Evolutionary conservation across 2,797 vertebrate genomes (phyloP).

Genomic region (Coranthus polyacanthus): DNA sequence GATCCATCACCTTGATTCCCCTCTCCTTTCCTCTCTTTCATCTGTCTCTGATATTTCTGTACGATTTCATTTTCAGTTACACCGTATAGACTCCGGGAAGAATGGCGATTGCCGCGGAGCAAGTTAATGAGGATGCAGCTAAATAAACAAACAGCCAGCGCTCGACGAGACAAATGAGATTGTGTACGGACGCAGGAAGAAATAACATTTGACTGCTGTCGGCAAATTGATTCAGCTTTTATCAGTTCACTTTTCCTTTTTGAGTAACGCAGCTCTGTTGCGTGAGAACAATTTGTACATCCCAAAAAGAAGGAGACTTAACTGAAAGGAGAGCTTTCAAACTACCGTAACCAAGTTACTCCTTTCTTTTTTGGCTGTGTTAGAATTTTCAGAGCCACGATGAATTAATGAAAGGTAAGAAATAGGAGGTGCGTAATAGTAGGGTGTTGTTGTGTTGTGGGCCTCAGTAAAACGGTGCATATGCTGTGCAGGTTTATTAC

Average conservation of each 20-base stretch:
- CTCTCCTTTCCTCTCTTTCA: background rate
- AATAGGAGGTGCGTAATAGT: too few relatives aligned
- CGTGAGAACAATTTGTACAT: too few relatives aligned
- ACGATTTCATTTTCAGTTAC: conserved; percentile 26
- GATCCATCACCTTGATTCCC: background rate
- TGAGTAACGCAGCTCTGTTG: background rate
- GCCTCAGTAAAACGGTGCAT: too few relatives aligned
- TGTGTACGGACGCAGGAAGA: conserved; percentile 15
- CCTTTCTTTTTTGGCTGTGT: too few relatives aligned
- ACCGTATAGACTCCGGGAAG: conserved; percentile 10
- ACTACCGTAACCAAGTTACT: too few relatives aligned
- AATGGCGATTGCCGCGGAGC: conserved; percentile 20
- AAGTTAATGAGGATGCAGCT: conserved; percentile 50
- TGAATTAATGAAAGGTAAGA: too few relatives aligned
- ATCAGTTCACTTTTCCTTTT: conserved; percentile 15
- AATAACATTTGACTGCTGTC: conserved; percentile 40
- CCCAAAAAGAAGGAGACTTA: too few relatives aligned
- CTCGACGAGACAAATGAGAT: conserved; percentile 44
- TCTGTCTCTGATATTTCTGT: conserved; percentile 16
- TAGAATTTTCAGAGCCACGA: too few relatives aligned
- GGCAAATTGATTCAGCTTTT: conserved; percentile 56
- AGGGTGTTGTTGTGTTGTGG: too few relatives aligned
- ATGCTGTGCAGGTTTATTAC: conserved; percentile 32
- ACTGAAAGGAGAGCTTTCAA: too few relatives aligned
- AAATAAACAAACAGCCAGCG: conserved; percentile 52